A percentile compares a stretch with the other conserved stretches of the same genome.
These are phyloP conservation scores for Pomatorhinus ruficollis DNA, from an alignment of 2,113 vertebrate species.

Conservation along the genomic window DNA sequence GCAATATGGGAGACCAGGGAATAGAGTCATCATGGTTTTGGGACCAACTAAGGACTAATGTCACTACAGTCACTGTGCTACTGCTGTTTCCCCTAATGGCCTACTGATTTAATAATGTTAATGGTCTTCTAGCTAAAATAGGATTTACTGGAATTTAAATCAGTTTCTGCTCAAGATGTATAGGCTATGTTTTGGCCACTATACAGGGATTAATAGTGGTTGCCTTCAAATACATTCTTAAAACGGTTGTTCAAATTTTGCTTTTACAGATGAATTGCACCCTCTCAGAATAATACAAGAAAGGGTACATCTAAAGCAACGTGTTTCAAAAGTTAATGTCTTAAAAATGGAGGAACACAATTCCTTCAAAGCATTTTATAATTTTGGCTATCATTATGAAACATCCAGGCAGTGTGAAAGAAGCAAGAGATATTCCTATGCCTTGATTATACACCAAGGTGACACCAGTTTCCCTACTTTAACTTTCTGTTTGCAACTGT, in stretches of 20 bases:
- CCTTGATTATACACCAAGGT: background rate
- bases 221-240: background rate
- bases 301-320: background rate
- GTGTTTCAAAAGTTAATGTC: background rate
- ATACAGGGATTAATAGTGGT: background rate
- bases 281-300: background rate
- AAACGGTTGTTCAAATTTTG: background rate
- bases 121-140: conserved; percentile 16
- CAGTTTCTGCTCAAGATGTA: background rate
- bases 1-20: background rate
- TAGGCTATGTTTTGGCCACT: background rate
- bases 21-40: background rate
- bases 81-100: conserved; percentile 8
- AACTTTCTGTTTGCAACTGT: background rate
- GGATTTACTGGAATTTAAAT: background rate
- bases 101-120: conserved; percentile 34
- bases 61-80: background rate
- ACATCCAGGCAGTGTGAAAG: background rate
- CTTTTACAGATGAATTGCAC: background rate
- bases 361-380: background rate
- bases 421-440: background rate
- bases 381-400: background rate
- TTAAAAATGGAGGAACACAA: background rate
- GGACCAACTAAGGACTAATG: background rate
- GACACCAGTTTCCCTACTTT: background rate